Conservation (phyloP, 1,140 invertebrate genomes). For the Pollicipes pollicipes region DNA sequence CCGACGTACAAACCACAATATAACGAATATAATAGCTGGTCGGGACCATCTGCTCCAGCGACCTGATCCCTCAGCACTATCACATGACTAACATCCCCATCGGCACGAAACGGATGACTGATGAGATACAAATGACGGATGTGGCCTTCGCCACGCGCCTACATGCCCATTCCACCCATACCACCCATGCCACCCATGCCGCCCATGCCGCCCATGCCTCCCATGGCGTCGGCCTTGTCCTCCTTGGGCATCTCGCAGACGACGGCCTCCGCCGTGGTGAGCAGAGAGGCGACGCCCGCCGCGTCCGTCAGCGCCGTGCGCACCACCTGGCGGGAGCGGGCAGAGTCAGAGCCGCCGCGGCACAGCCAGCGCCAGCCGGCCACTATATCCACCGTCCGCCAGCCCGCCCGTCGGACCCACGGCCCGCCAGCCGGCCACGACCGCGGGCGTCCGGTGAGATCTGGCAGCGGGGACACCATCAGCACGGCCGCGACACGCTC, state of each 20-base stretch:
- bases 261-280: constrained; percentile 84
- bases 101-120: neutral
- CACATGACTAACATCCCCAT: neutral
- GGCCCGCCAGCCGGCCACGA: too few relatives aligned
- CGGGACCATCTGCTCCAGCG: neutral
- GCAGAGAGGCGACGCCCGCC: constrained; percentile 86
- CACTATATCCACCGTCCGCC: too few relatives aligned
- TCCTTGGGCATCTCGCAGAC: constrained; percentile 21
- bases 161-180: constrained; percentile 17
- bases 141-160: neutral
- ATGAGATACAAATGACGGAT: neutral
- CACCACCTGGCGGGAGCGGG: constrained; percentile 40
- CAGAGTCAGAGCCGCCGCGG: too few relatives aligned
- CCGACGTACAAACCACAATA: neutral
- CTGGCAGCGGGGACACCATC: too few relatives aligned
- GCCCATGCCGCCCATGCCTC: constrained; percentile 19
- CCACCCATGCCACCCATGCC: constrained; percentile 21
- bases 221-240: constrained; percentile 17
- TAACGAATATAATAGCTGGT: neutral
- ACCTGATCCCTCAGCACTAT: neutral
- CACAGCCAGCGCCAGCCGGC: too few relatives aligned
- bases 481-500: too few relatives aligned
- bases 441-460: too few relatives aligned
- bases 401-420: too few relatives aligned
- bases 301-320: constrained; percentile 93